Base-by-base conservation (phyloP, 2,113 vertebrate species). In the Eira barbara region DNA sequence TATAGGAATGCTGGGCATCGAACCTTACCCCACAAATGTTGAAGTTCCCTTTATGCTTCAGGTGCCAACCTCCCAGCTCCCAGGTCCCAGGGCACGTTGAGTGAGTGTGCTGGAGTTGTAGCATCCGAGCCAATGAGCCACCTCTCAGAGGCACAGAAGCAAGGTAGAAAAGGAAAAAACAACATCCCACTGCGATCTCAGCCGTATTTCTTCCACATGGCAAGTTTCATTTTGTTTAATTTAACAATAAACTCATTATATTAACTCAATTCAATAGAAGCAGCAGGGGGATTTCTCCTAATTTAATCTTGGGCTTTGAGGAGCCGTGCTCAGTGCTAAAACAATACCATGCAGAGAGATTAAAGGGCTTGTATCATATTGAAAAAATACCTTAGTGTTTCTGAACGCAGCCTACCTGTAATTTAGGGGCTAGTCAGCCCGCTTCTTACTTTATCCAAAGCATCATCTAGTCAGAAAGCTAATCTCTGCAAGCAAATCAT, bases 181-280 rank as follows among this genome's bases (percentile, higher is more conserved):
- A 88, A 55, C 42, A 76, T 52, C 92, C 91, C 71, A 88, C 98
- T 61, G 80, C 5, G 49, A 85, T 97, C 96, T 94, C 98, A 94
- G 94, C 90, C 69, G 89, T 95, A 95, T 97, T 98, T 98, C 96
- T 98, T 97, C 86, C 92, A 98, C 98, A 94, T 94, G 95, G 96
- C 95, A 98, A 55, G 95, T 94, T 98, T 97, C 97, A 97, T 98
- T 98, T 98, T 98, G 98, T 98, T 98, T 98, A 97, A 98, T 98
- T 98, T 98, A 99, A 98, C 97, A 98, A 98, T 98, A 98, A 98
- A 98, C 94, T 97, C 98, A 98, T 98, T 98, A 98, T 98, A 98
- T 97, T 98, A 99, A 98, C 96, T 97, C 94, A 98, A 98, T 98
- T 98, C 98, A 98, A 98, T 97, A 98, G 98, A 95, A 98, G 97